Base-by-base conservation (phyloP, 2,888 invertebrate genomes). In the Amblyjoppa fuscipennis region DNA sequence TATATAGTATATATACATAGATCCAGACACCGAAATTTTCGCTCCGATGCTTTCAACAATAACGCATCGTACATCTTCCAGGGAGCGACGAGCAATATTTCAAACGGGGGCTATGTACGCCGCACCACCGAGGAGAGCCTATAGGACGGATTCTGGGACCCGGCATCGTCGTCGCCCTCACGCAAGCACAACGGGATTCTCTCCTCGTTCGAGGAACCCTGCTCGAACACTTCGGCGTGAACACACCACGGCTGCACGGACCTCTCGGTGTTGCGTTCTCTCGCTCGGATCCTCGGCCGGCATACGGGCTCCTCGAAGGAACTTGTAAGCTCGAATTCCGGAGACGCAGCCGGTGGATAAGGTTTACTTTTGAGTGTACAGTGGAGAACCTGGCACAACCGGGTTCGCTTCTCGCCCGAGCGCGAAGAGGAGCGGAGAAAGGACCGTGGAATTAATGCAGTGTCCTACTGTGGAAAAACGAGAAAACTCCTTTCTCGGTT, bases 31-130 rank as follows among this genome's bases (percentile, higher is more conserved):
- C 91, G 90, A 93, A 93, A 92, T 92, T 93, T 92, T 93, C 92
- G 92, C 92, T 92, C 91, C 91, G 92, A 92, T 93, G 92, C 92
- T 93, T 91, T 91, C 92, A 93, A 93, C 92, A 93, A 93, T 93
- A 93, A 93, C 91, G 92, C 92, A 91, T 92, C 93, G 92, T 93
- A 92, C 91, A 93, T 93, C 92, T 93, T 93, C 90, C 88, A 91
- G 91, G 92, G 90, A 91, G 90, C 91, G 92, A 92, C 92, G 92
- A 91, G 93, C 92, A 92, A 93, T 93, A 93, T 93, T 92, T 93
- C 93, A 93, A 92, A 90, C 91, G 87, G 91, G 91, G 88, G 87
- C 82, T 87, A 87, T 87, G 51, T 68, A 70, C 34, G 25, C 59
- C 68, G 31, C 74, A 31, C 78, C 38, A 28, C 9, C 9, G 28